Base-by-base conservation (phyloP, 2,888 invertebrate genomes). In the Xiphydria camelus region DNA sequence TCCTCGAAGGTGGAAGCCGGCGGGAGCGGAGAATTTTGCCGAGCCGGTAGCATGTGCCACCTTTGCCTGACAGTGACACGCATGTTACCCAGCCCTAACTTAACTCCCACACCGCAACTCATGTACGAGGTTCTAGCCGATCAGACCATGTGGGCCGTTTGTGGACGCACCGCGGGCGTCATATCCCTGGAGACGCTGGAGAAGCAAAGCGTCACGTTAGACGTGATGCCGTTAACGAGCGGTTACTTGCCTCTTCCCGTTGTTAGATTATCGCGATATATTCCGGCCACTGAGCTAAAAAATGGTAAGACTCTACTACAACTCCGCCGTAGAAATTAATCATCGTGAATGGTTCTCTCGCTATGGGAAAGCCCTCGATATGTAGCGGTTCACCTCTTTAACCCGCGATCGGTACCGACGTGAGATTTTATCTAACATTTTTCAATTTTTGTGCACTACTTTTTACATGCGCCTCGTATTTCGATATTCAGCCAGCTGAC, bases 71-170 rank as follows among this genome's bases (percentile, higher is more conserved):
- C 82, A 54, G 86, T 92, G 32, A 85, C 83, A 53, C 82, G 72
- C 56, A 63, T 75, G 64, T 64, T 70, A 53, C 62, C 66, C 46
- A 65, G 54, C 53, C 61, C 66, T 47, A 69, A 46, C 51, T 59
- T 59, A 53, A 66, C 55, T 59, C 65, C 64, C 46, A 57, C 59
- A 49, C 70, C 66, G 43, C 73, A 59, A 62, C 81, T 95, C 0
- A 94, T 95, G 92, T 96, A 95, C 71, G 94, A 95, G 77, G 93
- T 96, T 6, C 77, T 94, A 37, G 91, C 91, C 9, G 95, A 95
- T 76, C 92, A 92, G 70, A 88, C 88, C 22, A 86, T 91, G 80
- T 96, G 96, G 96, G 94, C 93, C 1, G 89, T 95, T 18, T 87
- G 92, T 64, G 94, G 94, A 2, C 82, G 92, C 42, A 91, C 93